Base-by-base conservation (phyloP, 92 coral and sea anemone genomes). In the Metridium senile region DNA sequence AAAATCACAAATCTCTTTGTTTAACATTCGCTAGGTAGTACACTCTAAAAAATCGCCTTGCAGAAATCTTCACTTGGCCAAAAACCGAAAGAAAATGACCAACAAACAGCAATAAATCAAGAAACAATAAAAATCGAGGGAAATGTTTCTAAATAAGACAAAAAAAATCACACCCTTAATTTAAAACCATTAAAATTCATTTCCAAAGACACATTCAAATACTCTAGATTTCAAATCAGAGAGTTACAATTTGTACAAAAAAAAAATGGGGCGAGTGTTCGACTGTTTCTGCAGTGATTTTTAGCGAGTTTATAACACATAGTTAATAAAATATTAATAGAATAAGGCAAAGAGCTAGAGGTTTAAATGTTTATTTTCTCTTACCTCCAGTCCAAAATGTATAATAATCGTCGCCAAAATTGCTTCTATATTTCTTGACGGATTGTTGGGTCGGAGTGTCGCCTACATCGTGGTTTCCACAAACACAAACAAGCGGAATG, bases 361-460 rank as follows among this genome's bases (percentile, higher is more conserved):
- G 13, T 39, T 39, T 13, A 39, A 6, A 13, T 4, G 13, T 39
- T 39, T 13, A 39, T 39, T 39, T 39, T 39, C 49, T 47, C 82
- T 68, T 81, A 96, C 99, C 99, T 89, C 99, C 99, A 20, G 93
- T 95, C 99, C 99, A 96, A 72, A 96, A 96, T 19, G 96, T 84
- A 80, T 78, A 96, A 63, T 81, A 96, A 81, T 96, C 99, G 51
- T 96, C 97, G 4, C 99, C 99, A 57, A 93, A 96, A 62, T 89
- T 88, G 49, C 88, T 87, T 49, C 89, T 84, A 82, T 96, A 96
- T 74, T 82, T 96, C 30, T 76, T 74, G 32, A 96, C 78, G 13
- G 92, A 87, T 26, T 92, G 86, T 33, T 69, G 83, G 0, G 99
- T 96, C 8, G 99, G 99, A 25, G 85, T 72, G 72, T 96, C 87